Conservation (phyloP, 2,113 vertebrate species). For the Dasypus novemcinctus region DNA sequence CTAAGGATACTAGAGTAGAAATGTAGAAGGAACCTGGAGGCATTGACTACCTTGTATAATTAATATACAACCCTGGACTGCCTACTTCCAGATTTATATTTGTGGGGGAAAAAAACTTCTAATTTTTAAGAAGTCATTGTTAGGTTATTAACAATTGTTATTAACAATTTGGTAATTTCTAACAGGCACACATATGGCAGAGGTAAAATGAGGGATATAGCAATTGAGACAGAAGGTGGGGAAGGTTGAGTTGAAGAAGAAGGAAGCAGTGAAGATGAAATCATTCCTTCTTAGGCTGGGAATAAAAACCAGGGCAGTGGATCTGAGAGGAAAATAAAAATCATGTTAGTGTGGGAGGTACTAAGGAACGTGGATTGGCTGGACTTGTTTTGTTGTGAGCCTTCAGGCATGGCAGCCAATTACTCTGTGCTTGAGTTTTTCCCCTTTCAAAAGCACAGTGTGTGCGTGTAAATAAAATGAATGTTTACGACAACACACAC, state of each 20-base stretch:
- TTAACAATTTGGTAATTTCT: neutral
- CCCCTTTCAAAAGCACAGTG: neutral
- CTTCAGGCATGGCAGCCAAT: neutral
- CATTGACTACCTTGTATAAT: neutral
- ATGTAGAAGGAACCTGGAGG: neutral
- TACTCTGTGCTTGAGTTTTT: neutral
- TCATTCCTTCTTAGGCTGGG: neutral
- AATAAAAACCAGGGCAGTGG: neutral
- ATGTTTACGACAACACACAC: too few relatives aligned
- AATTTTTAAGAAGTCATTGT: neutral
- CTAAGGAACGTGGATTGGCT: neutral
- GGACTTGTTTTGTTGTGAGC: neutral
- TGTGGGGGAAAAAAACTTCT: neutral
- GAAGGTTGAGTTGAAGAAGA: neutral
- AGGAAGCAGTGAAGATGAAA: neutral
- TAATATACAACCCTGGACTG: neutral
- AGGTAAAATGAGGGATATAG: neutral
- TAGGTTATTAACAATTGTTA: neutral
- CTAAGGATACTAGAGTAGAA: neutral
- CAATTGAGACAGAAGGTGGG: neutral
- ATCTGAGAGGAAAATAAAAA: neutral
- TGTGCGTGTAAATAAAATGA: too few relatives aligned
- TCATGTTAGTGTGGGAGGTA: neutral
- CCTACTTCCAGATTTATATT: neutral
- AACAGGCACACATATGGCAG: neutral